These are phyloP conservation scores for Dryobotodes eremita DNA, from an alignment of 2,888 invertebrate genomes.

Conservation along the genomic window DNA sequence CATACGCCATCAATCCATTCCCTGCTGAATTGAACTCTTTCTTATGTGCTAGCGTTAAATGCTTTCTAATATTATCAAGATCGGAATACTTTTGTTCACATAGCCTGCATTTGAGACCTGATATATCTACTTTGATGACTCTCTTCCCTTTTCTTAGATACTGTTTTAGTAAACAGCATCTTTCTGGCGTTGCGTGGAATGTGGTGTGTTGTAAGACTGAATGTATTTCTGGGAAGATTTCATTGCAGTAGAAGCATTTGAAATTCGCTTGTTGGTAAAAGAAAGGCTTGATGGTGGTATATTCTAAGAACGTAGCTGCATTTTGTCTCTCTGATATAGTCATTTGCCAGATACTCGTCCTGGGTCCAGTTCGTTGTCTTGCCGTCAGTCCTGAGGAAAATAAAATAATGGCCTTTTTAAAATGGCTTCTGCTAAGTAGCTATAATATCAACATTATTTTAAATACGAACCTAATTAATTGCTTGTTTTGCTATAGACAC, in stretches of 20 bases:
- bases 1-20: slow-evolving; percentile 86
- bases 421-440: slow-evolving; percentile 40
- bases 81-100: slow-evolving; percentile 84
- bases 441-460: neutral
- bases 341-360: slow-evolving; percentile 88
- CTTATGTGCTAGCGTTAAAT: slow-evolving; percentile 79
- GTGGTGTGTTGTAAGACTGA: slow-evolving; percentile 81
- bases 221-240: slow-evolving; percentile 84
- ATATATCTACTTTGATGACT: slow-evolving; percentile 87
- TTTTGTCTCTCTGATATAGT: slow-evolving; percentile 86
- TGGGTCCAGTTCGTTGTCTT: slow-evolving; percentile 75
- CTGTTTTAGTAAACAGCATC: slow-evolving; percentile 80
- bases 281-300: slow-evolving; percentile 85
- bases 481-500: neutral
- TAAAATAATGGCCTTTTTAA: slow-evolving; percentile 64
- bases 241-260: slow-evolving; percentile 87
- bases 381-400: slow-evolving; percentile 69
- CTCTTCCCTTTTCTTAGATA: slow-evolving; percentile 85
- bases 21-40: slow-evolving; percentile 87
- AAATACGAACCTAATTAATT: slow-evolving; percentile 24
- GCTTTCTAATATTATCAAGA: slow-evolving; percentile 83
- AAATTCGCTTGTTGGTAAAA: slow-evolving; percentile 87
- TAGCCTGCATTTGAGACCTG: slow-evolving; percentile 82
- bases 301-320: slow-evolving; percentile 85
- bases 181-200: slow-evolving; percentile 79